Percentiles rank a stretch among this genome's conserved stretches.
Conservation (phyloP, 2,113 vertebrate genomes). For the Rhinopomastus cyanomelas region DNA sequence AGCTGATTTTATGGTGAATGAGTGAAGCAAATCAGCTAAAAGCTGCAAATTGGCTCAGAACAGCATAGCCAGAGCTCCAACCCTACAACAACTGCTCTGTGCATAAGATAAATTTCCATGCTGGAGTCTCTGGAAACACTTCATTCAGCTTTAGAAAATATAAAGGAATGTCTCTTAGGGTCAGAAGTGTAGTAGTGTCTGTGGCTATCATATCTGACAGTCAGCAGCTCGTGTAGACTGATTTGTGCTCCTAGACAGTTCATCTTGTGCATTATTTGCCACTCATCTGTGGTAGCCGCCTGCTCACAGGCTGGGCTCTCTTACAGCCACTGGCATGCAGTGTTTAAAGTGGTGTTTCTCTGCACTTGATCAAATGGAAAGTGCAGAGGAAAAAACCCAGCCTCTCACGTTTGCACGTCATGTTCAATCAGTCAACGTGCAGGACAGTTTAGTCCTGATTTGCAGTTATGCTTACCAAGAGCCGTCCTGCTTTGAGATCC, state of each 20-base stretch:
- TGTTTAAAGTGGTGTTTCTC: conserved; percentile 37
- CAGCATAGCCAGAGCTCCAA: neutral
- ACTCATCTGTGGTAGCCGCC: neutral
- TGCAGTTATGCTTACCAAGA: conserved; percentile 61
- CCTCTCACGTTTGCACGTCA: conserved; percentile 52
- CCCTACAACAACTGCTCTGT: neutral
- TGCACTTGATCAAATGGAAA: conserved; percentile 49
- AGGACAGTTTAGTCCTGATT: conserved; percentile 52
- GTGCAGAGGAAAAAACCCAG: neutral
- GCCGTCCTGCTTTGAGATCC: conserved; percentile 62
- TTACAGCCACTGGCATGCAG: conserved; percentile 32
- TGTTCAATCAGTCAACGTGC: conserved; percentile 54
- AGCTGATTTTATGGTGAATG: conserved; percentile 6
- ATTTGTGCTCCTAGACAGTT: neutral
- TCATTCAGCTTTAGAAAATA: neutral
- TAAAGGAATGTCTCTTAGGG: neutral
- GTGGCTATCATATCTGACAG: neutral
- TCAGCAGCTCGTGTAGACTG: neutral
- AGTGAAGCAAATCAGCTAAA: conserved; percentile 22
- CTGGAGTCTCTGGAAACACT: neutral
- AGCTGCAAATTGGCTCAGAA: neutral
- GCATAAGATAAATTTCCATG: neutral
- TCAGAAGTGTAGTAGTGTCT: neutral
- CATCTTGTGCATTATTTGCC: neutral
- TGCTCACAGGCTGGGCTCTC: neutral